Evolutionary conservation across 2,797 vertebrate genomes (phyloP), one percentile per base, ranked within the genome.

Genomic region (Chloroceryle amazona): DNA sequence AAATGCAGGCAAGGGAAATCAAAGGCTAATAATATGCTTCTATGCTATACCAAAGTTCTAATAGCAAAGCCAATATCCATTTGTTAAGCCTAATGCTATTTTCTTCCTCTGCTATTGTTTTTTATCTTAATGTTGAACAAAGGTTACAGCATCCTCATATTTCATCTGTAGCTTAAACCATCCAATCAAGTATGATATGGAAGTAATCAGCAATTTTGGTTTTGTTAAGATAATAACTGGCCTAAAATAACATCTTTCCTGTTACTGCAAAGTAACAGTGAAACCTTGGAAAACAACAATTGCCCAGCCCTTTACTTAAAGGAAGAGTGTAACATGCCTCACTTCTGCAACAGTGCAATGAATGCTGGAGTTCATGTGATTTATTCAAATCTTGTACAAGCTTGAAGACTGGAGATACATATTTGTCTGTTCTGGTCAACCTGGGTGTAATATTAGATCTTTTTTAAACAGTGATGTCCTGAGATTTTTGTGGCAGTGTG

Each of bases 191-290:
- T 71, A 57, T 51, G 29, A 55, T 54, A 81, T 62, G 37, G 37
- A 93, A 91, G 52, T 68, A 63, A 87, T 91, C 29, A 88, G 72
- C 57, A 84, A 90, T 92, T 92, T 65, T 84, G 44, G 9, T 73
- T 94, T 84, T 33, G 46, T 91, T 94, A 84, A 72, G 87, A 72
- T 80, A 92, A 72, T 80, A 92, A 84, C 37, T 78, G 71, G n/a
- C n/a, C 61, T 82, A 54, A 91, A 96, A 91, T 82, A 89, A 87
- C 63, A 84, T 35, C 62, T 73, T 60, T 70, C 46, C 71, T 86
- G 57, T 16, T 66, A 49, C 33, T 86, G 26, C 42, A 35, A 86
- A 71, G 67, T 57, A 81, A 80, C 46, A 89, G 67, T 10, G 13
- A 92, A 94, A 63, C 47, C 67, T 49, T 73, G 49, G 90, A 68